Evolutionary conservation across 2,888 invertebrate genomes (phyloP), one percentile per base, ranked within the genome.

Genomic region (Pseudeuparius sepicola): DNA sequence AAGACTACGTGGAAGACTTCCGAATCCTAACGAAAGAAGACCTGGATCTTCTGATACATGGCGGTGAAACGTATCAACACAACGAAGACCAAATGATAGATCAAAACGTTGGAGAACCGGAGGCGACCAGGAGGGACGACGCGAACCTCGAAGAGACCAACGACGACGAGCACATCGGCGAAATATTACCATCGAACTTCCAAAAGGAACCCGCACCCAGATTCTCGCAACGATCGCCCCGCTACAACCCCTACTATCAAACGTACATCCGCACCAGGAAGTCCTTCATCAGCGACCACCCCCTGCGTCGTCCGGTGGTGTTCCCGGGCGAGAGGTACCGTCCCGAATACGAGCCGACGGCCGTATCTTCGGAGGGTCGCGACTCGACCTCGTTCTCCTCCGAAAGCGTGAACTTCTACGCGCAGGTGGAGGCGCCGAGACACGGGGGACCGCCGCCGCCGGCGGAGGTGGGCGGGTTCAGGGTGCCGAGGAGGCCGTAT

Each of bases 141-240:
- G 48, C 49, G 24, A 36, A 33, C 13, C 20, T 51, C 3, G 45
- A 39, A 2, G 45, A 49, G 30, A 46, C 46, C 10, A 46, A 43
- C 13, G 52, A 53, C 24, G 46, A 58, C 28, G 62, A 63, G 41
- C 62, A 63, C 34, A 61, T 63, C 25, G 62, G 62, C 2, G 62
- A 63, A 47, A 63, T 63, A 29, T 42, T 63, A 30, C 60, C 60
- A 4, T 16, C 35, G n/a, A 36, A 37, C 6, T 11, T 15, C 2
- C 14, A 24, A 20, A 26, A 23, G 6, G 16, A 25, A 4, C 18
- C 24, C 3, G 17, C 29, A 6, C 37, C 34, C 26, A 34, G 36
- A 23, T 38, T 43, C 18, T 31, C 36, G 3, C 20, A 34, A n/a
- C 32, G 34, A 10, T 20, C 23, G 11, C 2, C 11, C 10, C 4